Evolutionary conservation across 2,113 vertebrate genomes (phyloP), one percentile per base, ranked within the genome.

Genomic region (Morone saxatilis): DNA sequence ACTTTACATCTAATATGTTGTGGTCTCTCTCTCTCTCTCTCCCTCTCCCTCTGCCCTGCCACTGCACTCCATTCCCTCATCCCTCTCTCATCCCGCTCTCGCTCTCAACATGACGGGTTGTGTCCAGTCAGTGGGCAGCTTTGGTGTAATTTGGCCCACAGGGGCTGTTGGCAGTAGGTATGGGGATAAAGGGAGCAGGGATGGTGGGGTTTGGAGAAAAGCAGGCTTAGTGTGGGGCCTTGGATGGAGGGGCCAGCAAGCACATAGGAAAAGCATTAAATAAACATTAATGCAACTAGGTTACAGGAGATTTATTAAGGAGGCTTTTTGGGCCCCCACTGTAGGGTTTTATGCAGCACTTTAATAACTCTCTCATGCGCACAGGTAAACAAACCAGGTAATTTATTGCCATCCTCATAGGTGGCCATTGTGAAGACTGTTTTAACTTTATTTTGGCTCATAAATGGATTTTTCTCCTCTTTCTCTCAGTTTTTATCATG

Each of bases 211-310:
- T 87, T 88, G 81, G 92, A 90, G 92, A 74, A 92, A 91, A 94
- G 91, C 83, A 84, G 88, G 90, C 92, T 94, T 92, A 93, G 90
- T 89, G 85, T 91, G 85, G 80, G 91, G 91, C 92, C 91, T 81
- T 65, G 81, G 85, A 89, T 89, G 86, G 68, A 91, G 84, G 84
- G 85, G 90, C 91, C 92, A 92, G 80, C 78, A 70, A 92, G 92
- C 92, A 91, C 90, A 92, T 84, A 93, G 90, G 77, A 92, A 91
- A 92, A 91, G 90, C 93, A 95, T 96, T 95, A 96, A 94, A 94
- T 94, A 95, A 96, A 95, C 94, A 95, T 95, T 94, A 95, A 94
- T 95, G 93, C 90, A 96, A 95, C 88, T 96, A 88, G 94, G 95
- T 96, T 95, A 94, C 90, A 90, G 85, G 91, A 95, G 95, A 96